These are phyloP conservation scores for Cebidichthys violaceus DNA, from an alignment of 2,113 vertebrate species.

Conservation along the genomic window DNA sequence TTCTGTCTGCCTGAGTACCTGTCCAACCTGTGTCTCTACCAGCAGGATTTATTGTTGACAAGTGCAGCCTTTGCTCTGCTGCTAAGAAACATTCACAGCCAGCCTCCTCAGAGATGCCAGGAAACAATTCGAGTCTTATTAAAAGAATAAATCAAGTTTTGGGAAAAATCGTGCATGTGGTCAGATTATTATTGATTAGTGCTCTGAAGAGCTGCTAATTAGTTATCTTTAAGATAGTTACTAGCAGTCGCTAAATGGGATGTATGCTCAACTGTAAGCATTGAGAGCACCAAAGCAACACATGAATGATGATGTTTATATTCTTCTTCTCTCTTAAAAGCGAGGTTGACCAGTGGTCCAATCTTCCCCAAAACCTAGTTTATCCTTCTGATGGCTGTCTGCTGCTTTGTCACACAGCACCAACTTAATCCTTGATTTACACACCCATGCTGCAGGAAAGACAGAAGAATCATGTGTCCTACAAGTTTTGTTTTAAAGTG, in stretches of 20 bases:
- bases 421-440: slow-evolving; percentile 14
- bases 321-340: slow-evolving; percentile 37
- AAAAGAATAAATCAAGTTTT: not conserved
- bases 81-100: not conserved
- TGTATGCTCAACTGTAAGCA: not conserved
- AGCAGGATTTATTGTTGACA: not conserved
- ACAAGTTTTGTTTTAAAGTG: slow-evolving; percentile 2
- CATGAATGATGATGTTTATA: slow-evolving; percentile 46
- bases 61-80: not conserved
- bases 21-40: not conserved
- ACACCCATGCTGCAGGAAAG: not conserved
- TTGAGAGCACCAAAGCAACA: slow-evolving; percentile 4
- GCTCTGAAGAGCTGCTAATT: not conserved
- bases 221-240: not conserved
- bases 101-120: not conserved
- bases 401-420: slow-evolving; percentile 18
- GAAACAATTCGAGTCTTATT: not conserved
- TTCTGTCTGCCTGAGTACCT: not conserved
- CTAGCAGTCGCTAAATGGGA: not conserved
- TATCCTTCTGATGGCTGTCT: slow-evolving; percentile 11
- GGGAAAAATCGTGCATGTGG: not conserved
- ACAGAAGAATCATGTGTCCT: slow-evolving; percentile 6
- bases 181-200: not conserved
- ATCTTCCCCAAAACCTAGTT: slow-evolving; percentile 1
- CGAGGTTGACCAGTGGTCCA: slow-evolving; percentile 21